Evolutionary conservation across 2,113 vertebrate genomes (phyloP).

Genomic region (Seriola rivoliana): DNA sequence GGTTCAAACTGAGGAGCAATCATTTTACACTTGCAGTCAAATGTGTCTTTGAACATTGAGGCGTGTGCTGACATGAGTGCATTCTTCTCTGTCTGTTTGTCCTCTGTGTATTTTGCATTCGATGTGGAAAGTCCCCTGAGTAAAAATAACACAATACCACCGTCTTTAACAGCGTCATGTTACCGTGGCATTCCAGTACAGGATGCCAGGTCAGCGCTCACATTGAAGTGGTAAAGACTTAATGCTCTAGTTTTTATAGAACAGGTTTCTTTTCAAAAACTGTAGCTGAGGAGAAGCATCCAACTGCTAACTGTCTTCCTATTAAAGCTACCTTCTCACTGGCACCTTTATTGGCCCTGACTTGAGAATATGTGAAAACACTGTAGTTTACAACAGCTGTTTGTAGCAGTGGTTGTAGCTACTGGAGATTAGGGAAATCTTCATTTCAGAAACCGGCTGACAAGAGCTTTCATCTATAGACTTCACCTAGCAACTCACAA

Average conservation of each 20-base stretch:
- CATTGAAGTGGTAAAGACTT: background rate
- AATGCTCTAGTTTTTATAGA: background rate
- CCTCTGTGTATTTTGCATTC: constrained; percentile 20
- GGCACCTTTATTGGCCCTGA: no score
- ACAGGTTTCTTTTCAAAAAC: no score
- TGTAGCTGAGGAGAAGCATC: no score
- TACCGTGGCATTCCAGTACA: background rate
- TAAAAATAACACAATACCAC: constrained; percentile 54
- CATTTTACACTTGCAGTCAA: constrained; percentile 75
- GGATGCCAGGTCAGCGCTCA: background rate
- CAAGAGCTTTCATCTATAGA: no score
- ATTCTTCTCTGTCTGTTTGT: constrained; percentile 67
- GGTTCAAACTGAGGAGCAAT: constrained; percentile 71
- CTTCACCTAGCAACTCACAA: no score
- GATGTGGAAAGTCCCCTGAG: constrained; percentile 68
- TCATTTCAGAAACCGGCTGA: no score
- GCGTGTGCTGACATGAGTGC: constrained; percentile 76
- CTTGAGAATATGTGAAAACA: no score
- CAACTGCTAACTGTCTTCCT: no score
- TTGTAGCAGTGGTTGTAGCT: no score
- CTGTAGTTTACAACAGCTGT: no score
- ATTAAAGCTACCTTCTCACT: no score
- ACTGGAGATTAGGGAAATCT: no score
- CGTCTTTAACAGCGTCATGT: constrained; percentile 41
- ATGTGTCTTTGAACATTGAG: constrained; percentile 69